A percentile compares a stretch with the other conserved stretches of the same genome.
Conservation (phyloP, 1,140 invertebrate species). For the Eupeodes corollae region DNA sequence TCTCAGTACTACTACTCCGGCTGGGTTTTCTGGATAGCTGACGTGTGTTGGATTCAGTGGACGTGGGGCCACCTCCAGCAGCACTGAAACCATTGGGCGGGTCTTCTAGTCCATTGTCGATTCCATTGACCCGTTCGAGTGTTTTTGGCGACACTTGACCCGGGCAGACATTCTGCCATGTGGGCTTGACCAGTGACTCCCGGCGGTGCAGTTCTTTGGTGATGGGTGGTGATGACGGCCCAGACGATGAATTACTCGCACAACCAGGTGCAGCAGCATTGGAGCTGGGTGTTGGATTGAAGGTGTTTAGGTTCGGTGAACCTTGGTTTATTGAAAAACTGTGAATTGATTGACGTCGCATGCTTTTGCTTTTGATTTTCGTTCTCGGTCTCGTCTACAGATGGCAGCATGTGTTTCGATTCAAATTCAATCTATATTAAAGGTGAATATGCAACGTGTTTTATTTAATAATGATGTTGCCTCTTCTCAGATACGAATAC, state of each 20-base stretch:
- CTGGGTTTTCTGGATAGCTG: not conserved
- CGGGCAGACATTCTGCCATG: conserved; percentile 35
- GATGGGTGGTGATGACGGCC: conserved; percentile 12
- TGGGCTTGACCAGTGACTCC: conserved; percentile 34
- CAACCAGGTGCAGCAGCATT: conserved; percentile 5
- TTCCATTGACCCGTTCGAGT: conserved; percentile 32
- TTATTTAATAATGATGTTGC: too few relatives aligned
- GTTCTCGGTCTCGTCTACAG: too few relatives aligned
- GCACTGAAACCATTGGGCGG: not conserved
- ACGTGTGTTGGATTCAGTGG: not conserved
- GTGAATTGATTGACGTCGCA: not conserved
- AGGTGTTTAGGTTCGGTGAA: too few relatives aligned
- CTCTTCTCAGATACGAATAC: too few relatives aligned
- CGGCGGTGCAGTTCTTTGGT: conserved; percentile 14
- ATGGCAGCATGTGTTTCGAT: too few relatives aligned
- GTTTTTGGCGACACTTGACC: conserved; percentile 30
- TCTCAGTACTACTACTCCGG: conserved; percentile 21
- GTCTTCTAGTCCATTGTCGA: conserved; percentile 1
- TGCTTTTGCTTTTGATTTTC: not conserved
- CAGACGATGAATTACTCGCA: not conserved
- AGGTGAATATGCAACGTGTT: too few relatives aligned
- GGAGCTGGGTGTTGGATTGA: not conserved
- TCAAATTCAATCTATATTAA: too few relatives aligned
- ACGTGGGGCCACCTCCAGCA: conserved; percentile 12
- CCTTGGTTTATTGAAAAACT: not conserved